A percentile compares a stretch with the other conserved stretches of the same genome.
Conservation (phyloP, 2,888 invertebrate genomes). For the Melipona beecheii region DNA sequence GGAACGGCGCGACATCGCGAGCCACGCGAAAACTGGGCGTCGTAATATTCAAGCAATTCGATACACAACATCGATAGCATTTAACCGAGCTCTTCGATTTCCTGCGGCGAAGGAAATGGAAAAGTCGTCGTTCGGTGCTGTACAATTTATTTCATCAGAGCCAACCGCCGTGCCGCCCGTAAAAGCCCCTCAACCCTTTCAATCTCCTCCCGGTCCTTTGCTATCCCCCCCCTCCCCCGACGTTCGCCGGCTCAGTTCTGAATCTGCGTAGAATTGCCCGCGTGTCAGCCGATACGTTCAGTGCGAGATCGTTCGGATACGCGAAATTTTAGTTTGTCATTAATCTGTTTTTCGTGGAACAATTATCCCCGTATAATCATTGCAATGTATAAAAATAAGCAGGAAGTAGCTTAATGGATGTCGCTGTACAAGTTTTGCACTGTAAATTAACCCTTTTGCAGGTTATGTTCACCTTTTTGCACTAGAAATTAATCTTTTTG, state of each 20-base stretch:
- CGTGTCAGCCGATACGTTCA: neutral
- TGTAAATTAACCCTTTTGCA: too few species aligned
- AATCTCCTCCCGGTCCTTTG: neutral
- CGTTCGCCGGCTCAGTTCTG: constrained; percentile 8
- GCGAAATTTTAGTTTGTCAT: constrained; percentile 12
- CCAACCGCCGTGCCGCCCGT: constrained; percentile 56
- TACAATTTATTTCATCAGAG: constrained; percentile 71
- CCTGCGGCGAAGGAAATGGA: constrained; percentile 73
- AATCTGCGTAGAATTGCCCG: neutral
- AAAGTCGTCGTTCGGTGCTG: constrained; percentile 66
- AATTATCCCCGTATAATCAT: constrained; percentile 12
- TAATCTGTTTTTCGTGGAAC: neutral
- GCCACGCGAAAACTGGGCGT: constrained; percentile 41
- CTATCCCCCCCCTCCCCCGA: constrained; percentile 10
- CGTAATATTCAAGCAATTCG: constrained; percentile 59
- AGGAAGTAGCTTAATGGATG: neutral
- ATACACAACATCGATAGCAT: constrained; percentile 59
- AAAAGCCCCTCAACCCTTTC: constrained; percentile 27
- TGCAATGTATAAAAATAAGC: neutral
- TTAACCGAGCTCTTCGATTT: constrained; percentile 70
- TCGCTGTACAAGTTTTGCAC: neutral
- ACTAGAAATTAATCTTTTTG: too few species aligned
- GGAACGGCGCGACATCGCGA: neutral
- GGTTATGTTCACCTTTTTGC: too few species aligned
- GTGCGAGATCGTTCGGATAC: neutral